Conservation (phyloP, 2,888 invertebrate genomes). For the Eledona agricola region DNA sequence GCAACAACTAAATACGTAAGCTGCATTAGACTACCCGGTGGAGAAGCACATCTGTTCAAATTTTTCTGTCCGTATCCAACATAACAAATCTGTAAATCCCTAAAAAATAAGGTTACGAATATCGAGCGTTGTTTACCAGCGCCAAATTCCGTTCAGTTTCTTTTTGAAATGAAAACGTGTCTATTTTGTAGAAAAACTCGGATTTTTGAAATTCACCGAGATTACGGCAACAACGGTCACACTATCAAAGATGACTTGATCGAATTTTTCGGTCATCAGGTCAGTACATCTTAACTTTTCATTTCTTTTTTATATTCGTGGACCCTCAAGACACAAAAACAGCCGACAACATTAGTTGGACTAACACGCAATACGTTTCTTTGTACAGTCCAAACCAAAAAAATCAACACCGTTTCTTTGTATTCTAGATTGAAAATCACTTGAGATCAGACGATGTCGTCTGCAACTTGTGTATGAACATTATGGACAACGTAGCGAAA, state of each 20-base stretch:
- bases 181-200: constrained; percentile 42
- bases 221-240: constrained; percentile 41
- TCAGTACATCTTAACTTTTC: constrained; percentile 37
- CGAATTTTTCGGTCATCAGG: constrained; percentile 45
- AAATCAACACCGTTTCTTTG: constrained; percentile 6
- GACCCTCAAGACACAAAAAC: too few species aligned
- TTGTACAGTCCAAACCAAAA: background rate
- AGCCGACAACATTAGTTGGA: too few species aligned
- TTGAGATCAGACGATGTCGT: constrained; percentile 39
- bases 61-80: too few species aligned
- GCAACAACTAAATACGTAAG: too few species aligned
- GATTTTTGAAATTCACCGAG: constrained; percentile 39
- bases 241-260: constrained; percentile 43
- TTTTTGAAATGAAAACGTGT: constrained; percentile 35
- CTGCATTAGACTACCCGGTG: too few species aligned
- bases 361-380: too few species aligned
- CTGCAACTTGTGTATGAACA: constrained; percentile 44
- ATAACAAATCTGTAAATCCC: too few species aligned
- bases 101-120: constrained; percentile 1
- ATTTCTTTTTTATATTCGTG: constrained; percentile 7
- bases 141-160: constrained; percentile 8
- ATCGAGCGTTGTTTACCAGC: constrained; percentile 19
- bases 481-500: constrained; percentile 43
- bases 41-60: too few species aligned
- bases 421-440: constrained; percentile 37